Base-by-base conservation (phyloP, 2,113 vertebrate genomes). In the Thamnophis sirtalis region DNA sequence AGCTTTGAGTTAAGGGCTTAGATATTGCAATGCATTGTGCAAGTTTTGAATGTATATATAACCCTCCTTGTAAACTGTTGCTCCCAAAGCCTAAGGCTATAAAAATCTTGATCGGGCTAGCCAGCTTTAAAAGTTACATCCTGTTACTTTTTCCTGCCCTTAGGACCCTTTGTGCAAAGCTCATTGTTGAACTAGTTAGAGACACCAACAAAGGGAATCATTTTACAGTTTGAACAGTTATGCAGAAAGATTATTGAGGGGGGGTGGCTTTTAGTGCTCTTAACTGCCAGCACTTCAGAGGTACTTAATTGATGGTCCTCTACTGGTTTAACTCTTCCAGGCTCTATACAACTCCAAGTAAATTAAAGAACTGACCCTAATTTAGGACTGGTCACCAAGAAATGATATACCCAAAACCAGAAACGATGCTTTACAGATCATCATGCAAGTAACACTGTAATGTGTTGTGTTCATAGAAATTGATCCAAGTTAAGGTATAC, bases 161-260 rank as follows among this genome's bases (percentile, higher is more conserved):
- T 89, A 58, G 48, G 89, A 95, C 93, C 73, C 85, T 96, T 97
- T 97, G 96, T 97, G 21, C 84, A 38, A 80, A 92, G 93, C 94
- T 97, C 93, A 93, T 95, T 97, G 97, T 97, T 96, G 95, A 95
- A 92, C 92, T 93, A 53, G 95, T 92, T 93, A 95, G 95, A 95
- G 90, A 48, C 68, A 94, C 89, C 93, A 94, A 95, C 92, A 93
- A 91, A 92, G 96, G 93, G 94, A 95, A 91, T 92, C 95, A 68
- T 92, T 94, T 89, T 92, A 93, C 73, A 80, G 19, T 80, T 38
- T 43, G 73, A 80, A 84, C 49, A 43, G 87, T 92, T 92, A 87
- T 80, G 86, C 63, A 93, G 93, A 89, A 93, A 93, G 92, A 88
- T 97, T 91, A 85, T 97, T 96, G 95, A 88, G n/a, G 10, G 28